These are phyloP conservation scores for Chromoteleia sp. DNA, from an alignment of 2,888 invertebrate genomes.

Conservation along the genomic window DNA sequence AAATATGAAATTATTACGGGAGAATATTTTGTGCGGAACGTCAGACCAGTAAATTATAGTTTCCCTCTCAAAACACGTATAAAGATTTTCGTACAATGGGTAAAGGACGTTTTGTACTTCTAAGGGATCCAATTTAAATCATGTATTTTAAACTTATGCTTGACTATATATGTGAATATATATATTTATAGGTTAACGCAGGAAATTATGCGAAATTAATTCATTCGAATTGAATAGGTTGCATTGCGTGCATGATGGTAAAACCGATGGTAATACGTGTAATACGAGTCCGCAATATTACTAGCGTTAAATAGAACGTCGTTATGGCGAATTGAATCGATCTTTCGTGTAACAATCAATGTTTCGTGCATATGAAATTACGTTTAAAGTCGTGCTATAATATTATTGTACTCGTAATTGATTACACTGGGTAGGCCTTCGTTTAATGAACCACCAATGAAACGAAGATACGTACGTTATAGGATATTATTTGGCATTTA, in stretches of 20 bases:
- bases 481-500: not conserved
- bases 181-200: constrained; percentile 15
- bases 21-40: constrained; percentile 2
- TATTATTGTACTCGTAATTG: constrained; percentile 35
- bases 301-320: constrained; percentile 66
- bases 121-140: constrained; percentile 27
- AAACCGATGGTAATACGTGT: constrained; percentile 64
- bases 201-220: constrained; percentile 67
- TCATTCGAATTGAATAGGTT: constrained; percentile 60
- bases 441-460: not conserved
- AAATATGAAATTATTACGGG: not conserved
- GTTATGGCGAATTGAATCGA: constrained; percentile 70
- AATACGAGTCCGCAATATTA: constrained; percentile 49
- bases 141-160: constrained; percentile 30
- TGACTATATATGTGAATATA: not conserved
- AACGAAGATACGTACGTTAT: too few species aligned
- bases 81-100: constrained; percentile 25
- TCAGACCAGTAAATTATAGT: constrained; percentile 17
- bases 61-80: constrained; percentile 7
- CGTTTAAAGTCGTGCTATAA: constrained; percentile 27
- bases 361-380: constrained; percentile 42
- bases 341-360: constrained; percentile 65
- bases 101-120: constrained; percentile 34
- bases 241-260: constrained; percentile 62
- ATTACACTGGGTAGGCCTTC: constrained; percentile 27